Conservation (phyloP, 2,797 vertebrate genomes). For the Brachymystax lenok region DNA sequence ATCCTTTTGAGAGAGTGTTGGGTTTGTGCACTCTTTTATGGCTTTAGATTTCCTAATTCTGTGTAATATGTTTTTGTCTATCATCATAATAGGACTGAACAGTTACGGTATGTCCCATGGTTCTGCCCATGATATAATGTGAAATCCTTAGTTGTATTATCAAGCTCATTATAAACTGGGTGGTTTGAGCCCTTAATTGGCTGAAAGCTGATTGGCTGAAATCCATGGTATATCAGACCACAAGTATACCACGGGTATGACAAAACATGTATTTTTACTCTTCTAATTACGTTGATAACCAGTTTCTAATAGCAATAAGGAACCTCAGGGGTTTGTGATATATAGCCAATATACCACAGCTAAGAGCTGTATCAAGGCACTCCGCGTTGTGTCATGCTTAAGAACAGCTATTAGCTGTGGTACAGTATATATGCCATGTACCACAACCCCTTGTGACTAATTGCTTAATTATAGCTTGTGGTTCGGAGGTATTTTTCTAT, state of each 20-base stretch:
- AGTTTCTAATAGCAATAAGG: no score
- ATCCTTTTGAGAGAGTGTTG: slow-evolving; percentile 46
- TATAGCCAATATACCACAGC: no score
- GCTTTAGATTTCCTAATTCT: slow-evolving; percentile 46
- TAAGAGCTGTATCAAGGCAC: no score
- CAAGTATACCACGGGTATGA: no score
- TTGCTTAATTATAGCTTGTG: slow-evolving; percentile 12
- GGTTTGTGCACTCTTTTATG: slow-evolving; percentile 26
- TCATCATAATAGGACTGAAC: slow-evolving; percentile 52
- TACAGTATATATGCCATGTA: slow-evolving; percentile 19
- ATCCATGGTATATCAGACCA: no score
- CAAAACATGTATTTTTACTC: no score
- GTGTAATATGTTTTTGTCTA: slow-evolving; percentile 49
- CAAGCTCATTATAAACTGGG: slow-evolving; percentile 5
- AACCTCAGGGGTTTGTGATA: no score
- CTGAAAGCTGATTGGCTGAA: no score
- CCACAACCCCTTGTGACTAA: slow-evolving; percentile 8
- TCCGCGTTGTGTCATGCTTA: no score
- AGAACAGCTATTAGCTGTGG: no score
- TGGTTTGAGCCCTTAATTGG: no score
- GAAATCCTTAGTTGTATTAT: slow-evolving; percentile 24
- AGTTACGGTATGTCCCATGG: slow-evolving; percentile 16
- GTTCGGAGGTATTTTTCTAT: slow-evolving; percentile 31
- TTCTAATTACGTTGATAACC: no score
- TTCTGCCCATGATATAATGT: slow-evolving; percentile 15